Evolutionary conservation across 2,113 vertebrate species (phyloP).

Genomic region (Hippolais icterina): DNA sequence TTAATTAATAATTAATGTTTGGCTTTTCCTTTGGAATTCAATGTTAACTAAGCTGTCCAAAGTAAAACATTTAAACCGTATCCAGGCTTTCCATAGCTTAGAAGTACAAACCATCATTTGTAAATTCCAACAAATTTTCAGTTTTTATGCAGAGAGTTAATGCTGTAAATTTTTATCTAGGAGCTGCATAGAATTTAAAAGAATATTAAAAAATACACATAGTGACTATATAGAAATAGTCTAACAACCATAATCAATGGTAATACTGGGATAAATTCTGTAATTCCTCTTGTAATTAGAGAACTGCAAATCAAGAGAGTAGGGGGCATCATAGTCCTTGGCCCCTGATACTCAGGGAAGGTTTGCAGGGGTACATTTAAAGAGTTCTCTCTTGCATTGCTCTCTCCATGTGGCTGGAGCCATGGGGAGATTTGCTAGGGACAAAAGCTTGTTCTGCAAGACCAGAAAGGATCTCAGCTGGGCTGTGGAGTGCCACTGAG

Average conservation of each 20-base stretch:
- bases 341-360: background rate
- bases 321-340: background rate
- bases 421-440: background rate
- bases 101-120: background rate
- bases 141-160: background rate
- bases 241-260: background rate
- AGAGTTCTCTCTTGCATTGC: background rate
- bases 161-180: background rate
- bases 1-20: background rate
- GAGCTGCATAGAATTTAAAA: background rate
- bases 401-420: accelerated
- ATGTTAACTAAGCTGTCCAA: background rate
- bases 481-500: too few relatives aligned
- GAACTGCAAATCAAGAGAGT: background rate
- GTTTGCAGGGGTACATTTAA: background rate
- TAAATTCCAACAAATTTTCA: background rate
- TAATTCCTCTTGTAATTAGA: background rate
- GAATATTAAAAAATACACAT: background rate
- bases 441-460: background rate
- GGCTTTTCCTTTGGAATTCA: background rate
- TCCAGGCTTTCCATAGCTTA: background rate
- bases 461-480: background rate
- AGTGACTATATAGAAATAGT: background rate
- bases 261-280: background rate
- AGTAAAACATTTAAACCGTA: background rate